Conservation (phyloP, 2,888 invertebrate genomes). For the Diaphora mendica region DNA sequence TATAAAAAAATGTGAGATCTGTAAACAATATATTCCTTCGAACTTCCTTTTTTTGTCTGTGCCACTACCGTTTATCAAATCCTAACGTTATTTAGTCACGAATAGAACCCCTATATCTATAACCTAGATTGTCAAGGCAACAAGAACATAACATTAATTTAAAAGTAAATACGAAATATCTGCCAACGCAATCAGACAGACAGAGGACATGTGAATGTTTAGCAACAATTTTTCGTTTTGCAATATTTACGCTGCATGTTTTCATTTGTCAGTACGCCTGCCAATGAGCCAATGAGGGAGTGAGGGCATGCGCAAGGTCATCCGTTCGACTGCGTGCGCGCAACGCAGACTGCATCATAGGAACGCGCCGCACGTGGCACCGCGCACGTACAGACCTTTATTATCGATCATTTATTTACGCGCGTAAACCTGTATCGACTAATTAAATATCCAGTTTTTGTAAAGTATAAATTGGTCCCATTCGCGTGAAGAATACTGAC, state of each 20-base stretch:
- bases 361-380: conserved; percentile 51
- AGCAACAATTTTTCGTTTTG: conserved; percentile 15
- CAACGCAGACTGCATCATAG: conserved; percentile 46
- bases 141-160: background rate
- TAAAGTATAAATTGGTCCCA: no score
- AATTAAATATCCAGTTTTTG: background rate
- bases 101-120: background rate
- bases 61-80: no score
- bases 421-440: background rate
- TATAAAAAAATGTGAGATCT: no score
- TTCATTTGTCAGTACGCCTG: background rate
- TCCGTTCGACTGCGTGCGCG: conserved; percentile 32
- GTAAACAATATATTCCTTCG: no score
- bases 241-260: conserved; percentile 8
- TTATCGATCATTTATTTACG: conserved; percentile 27
- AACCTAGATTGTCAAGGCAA: background rate
- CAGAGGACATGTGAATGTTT: conserved; percentile 5
- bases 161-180: background rate
- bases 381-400: conserved; percentile 30
- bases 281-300: conserved; percentile 3
- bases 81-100: no score
- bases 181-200: conserved; percentile 2
- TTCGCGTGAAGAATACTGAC: no score
- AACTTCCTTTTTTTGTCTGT: no score
- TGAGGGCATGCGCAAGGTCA: conserved; percentile 51